Evolutionary conservation across 2,113 vertebrate species (phyloP), one percentile per base, ranked within the genome.

Genomic region (Mystacornis crossleyi): DNA sequence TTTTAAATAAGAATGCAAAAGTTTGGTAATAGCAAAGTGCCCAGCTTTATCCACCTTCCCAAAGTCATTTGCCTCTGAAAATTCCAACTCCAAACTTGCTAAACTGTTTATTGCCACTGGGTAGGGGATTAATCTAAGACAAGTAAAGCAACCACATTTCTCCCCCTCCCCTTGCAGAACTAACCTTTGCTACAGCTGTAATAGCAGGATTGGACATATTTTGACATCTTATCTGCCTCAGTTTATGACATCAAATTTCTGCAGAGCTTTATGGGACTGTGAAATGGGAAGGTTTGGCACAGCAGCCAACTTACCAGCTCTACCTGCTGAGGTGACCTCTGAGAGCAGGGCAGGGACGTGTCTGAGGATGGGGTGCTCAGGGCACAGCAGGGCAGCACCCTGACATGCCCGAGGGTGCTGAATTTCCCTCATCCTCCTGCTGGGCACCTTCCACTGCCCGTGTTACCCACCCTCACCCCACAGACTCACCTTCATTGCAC

Each of bases 381-480:
- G 18, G 6, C 47, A 78, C n/a, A 70, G 54, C 34, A 72, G 11
- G 21, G 55, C n/a, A 65, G 53, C 36, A 36, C 62, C 50, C 3
- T 2, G 6, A 20, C 8, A 4, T 6, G 29, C 21, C 45, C 48
- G 17, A 60, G 24, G n/a, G 45, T 51, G 62, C 21, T 57, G 45
- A 73, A 48, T 40, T 36, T 69, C 31, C 45, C 64, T 40, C 0
- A 0, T 69, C 26, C 19, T 89, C 38, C 31, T 78, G 36, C 36
- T 1, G 1, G 18, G 18, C 13, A 58, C 33, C 11, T 73, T 20
- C 60, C 53, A 0, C 34, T 53, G 17, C 60, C 18, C 1, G 0
- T 23, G 1, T 36, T 8, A 38, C 38, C 45, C 24, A 40, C 13
- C 48, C 26, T 51, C 8, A 53, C 42, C 28, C 45, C 14, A 6